These are phyloP conservation scores for Dasyornis broadbenti DNA, from an alignment of 2,113 vertebrate species.

Conservation along the genomic window DNA sequence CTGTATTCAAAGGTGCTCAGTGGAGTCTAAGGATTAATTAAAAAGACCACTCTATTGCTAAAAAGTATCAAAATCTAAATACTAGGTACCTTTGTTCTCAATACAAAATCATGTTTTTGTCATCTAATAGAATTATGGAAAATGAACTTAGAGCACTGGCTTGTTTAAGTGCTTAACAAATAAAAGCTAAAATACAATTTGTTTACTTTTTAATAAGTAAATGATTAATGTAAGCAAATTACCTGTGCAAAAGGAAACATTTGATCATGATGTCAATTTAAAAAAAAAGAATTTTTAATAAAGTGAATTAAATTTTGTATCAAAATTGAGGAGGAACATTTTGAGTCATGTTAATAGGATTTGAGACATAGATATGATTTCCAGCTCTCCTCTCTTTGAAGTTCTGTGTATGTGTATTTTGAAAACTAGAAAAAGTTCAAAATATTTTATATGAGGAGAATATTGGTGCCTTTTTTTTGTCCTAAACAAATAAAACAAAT, in stretches of 20 bases:
- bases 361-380: background rate
- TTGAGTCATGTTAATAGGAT: background rate
- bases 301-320: background rate
- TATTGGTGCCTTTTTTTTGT: fast-evolving
- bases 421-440: background rate
- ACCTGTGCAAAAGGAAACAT: background rate
- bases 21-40: background rate
- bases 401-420: background rate
- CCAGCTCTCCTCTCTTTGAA: background rate
- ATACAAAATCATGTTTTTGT: background rate
- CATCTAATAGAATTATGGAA: background rate
- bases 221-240: background rate
- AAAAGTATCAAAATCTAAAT: background rate
- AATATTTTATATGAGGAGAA: background rate
- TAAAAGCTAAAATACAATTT: background rate
- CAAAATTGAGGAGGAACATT: background rate
- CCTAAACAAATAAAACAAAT: background rate
- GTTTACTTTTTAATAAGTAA: background rate
- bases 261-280: background rate
- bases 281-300: background rate
- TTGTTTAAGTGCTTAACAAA: background rate
- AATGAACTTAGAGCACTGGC: background rate
- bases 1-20: fast-evolving
- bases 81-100: background rate
- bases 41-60: background rate